These are phyloP conservation scores for Ia io DNA, from an alignment of 2,113 vertebrate genomes.

Conservation along the genomic window DNA sequence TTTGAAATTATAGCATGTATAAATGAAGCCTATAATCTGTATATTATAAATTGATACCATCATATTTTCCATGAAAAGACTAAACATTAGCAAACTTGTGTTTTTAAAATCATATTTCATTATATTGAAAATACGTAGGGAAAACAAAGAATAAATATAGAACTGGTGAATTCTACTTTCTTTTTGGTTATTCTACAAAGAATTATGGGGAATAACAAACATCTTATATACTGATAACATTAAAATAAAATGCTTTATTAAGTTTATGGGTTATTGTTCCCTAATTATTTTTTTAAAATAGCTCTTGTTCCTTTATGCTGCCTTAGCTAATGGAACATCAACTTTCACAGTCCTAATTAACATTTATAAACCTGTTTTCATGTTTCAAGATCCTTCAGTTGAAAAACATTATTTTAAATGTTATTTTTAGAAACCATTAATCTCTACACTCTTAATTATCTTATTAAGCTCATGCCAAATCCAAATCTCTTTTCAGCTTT, in stretches of 20 bases:
- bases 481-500: constrained; percentile 45
- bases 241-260: constrained; percentile 61
- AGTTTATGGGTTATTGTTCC: constrained; percentile 38
- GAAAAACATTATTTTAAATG: constrained; percentile 69
- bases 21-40: not conserved
- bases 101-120: constrained; percentile 41
- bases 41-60: not conserved
- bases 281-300: constrained; percentile 62
- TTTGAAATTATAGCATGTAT: not conserved
- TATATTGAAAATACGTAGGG: not conserved
- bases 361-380: constrained; percentile 71
- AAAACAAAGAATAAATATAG: constrained; percentile 44
- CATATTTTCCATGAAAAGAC: not conserved
- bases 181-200: constrained; percentile 51
- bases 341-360: constrained; percentile 71
- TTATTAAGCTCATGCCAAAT: constrained; percentile 67
- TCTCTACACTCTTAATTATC: constrained; percentile 70
- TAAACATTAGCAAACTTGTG: constrained; percentile 3
- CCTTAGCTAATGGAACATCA: constrained; percentile 53
- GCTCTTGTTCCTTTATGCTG: constrained; percentile 37
- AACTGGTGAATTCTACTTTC: not conserved
- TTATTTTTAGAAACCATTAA: constrained; percentile 71
- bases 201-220: constrained; percentile 66
- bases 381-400: constrained; percentile 60
- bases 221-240: constrained; percentile 52